Percentiles rank a stretch among this genome's conserved stretches.
These are phyloP conservation scores for Pygathrix nemaeus DNA, from an alignment of 2,113 vertebrate species.

Conservation along the genomic window DNA sequence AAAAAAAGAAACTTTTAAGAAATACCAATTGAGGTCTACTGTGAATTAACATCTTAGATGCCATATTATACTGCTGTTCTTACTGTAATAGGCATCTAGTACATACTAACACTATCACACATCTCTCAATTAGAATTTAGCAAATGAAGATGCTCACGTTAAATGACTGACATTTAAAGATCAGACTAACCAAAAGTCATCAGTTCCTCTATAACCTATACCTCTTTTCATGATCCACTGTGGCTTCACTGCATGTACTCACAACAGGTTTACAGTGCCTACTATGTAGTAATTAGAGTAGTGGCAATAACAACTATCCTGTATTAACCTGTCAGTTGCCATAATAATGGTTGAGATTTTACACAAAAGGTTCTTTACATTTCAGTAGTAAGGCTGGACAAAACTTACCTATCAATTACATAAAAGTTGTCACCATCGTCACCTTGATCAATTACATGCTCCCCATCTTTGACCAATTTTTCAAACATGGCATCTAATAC, in stretches of 20 bases:
- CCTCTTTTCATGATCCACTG: not conserved
- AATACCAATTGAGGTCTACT: not conserved
- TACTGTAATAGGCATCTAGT: not conserved
- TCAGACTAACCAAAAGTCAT: not conserved
- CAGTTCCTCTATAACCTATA: not conserved
- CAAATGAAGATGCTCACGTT: not conserved
- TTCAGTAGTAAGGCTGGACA: not conserved
- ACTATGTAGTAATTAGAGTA: not conserved
- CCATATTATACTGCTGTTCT: not conserved
- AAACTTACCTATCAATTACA: constrained; percentile 94
- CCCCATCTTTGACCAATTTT: constrained; percentile 92
- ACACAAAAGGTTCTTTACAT: not conserved
- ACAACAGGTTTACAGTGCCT: not conserved
- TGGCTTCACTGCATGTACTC: not conserved
- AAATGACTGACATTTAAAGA: not conserved
- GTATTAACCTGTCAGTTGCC: not conserved
- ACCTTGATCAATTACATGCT: constrained; percentile 97
- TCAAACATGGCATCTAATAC: constrained; percentile 99
- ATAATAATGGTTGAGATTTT: not conserved
- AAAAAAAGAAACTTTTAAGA: not conserved
- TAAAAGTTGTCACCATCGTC: constrained; percentile 99
- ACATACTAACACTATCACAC: not conserved
- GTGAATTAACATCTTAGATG: not conserved
- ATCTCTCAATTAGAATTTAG: not conserved
- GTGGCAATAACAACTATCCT: not conserved